Conservation (phyloP, 1,140 invertebrate genomes). For the Magallana gigas region DNA sequence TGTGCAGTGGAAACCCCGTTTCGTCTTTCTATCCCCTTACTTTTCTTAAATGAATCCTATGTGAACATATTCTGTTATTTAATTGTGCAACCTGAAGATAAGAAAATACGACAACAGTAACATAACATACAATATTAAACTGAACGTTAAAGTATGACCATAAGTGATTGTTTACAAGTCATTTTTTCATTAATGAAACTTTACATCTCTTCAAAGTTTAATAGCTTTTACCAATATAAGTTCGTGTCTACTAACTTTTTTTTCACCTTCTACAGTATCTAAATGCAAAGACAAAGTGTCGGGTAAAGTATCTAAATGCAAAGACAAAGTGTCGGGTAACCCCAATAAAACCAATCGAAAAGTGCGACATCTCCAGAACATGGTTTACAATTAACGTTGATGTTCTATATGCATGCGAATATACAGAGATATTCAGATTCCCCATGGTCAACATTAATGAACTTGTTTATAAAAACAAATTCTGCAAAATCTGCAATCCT, state of each 20-base stretch:
- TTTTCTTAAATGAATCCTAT: background rate
- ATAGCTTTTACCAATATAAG: background rate
- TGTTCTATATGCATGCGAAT: background rate
- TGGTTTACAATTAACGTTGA: background rate
- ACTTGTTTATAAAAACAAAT: background rate
- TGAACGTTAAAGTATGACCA: background rate
- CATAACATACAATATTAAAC: background rate
- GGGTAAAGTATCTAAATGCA: background rate
- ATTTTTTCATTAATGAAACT: background rate
- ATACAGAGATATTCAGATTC: background rate
- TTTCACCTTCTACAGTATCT: background rate
- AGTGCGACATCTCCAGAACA: background rate
- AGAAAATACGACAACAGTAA: background rate
- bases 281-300: background rate
- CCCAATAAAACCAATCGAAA: background rate
- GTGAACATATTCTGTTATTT: background rate
- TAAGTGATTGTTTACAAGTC: background rate
- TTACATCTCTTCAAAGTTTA: background rate
- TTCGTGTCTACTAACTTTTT: background rate
- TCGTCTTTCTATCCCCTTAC: too few species aligned
- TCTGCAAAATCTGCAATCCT: conserved; percentile 8
- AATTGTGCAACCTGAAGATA: background rate
- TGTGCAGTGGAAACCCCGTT: too few species aligned
- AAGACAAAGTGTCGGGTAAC: background rate
- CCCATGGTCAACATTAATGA: background rate